Base-by-base conservation (phyloP, 2,888 invertebrate genomes). In the Phorcus lineatus region DNA sequence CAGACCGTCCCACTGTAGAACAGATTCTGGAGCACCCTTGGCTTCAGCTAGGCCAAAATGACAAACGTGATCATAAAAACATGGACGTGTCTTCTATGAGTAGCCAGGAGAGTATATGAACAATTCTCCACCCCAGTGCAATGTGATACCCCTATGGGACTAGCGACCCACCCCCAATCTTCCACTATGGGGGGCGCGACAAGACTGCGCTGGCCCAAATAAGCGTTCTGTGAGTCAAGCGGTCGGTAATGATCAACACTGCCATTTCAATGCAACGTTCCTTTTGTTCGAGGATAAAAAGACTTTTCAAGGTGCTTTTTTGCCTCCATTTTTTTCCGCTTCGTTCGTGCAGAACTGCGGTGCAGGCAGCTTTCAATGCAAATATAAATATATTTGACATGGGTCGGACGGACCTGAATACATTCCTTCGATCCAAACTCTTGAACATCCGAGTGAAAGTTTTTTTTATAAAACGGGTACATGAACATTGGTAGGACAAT, bases 11-110 rank as follows among this genome's bases (percentile, higher is more conserved):
- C 47, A 90, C 92, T 9, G 88, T 95, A 52, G 94, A 94, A 82
- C 94, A 95, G 74, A 93, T 95, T 83, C 89, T 94, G 19, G 87
- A 89, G 75, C 95, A 95, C 89, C 93, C 94, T 0, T 95, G 95
- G 95, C 89, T 94, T 91, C 88, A 80, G 80, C 86, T 81, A 17
- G 80, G 78, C 1, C 67, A 52, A 6, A 13, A 24, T 9, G 47
- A 75, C 6, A 75, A 70, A 16, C 62, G 47, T 6, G 74, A 36
- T 54, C 86, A 87, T 67, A 78, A 78, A 57, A 62, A 76, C 22
- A 81, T 88, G 74, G 88, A 90, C 79, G 86, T 87, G 67, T 85
- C 88, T 16, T 88, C 89, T 0, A 86, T 89, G 85, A 88, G 89
- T 79, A 90, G 90, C 62, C 88, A 89, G 74, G 90, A 90, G 80